Conservation (phyloP, 2,888 invertebrate species). For the Beris morrisii region DNA sequence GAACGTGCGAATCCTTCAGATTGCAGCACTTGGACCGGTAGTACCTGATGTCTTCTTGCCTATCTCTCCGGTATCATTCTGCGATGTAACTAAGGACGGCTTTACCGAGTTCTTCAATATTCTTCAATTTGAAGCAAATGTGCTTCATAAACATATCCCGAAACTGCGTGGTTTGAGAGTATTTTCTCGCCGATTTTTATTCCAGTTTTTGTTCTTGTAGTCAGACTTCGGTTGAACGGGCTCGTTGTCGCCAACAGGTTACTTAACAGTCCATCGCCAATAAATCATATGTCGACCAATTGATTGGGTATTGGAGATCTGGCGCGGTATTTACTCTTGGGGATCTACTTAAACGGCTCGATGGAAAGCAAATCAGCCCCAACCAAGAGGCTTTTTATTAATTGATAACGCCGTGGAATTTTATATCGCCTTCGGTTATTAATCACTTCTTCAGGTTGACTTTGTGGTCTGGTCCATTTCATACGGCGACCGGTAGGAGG, state of each 20-base stretch:
- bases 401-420: slow-evolving; percentile 25
- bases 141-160: slow-evolving; percentile 14
- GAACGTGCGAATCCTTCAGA: no score
- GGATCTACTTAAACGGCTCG: slow-evolving; percentile 19
- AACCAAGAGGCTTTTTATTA: slow-evolving; percentile 30
- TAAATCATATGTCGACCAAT: slow-evolving; percentile 23
- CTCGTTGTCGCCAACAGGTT: slow-evolving; percentile 28
- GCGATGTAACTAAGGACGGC: no score
- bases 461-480: background rate
- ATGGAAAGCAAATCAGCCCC: slow-evolving; percentile 26
- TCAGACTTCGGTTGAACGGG: slow-evolving; percentile 3
- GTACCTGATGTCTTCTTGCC: no score
- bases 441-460: slow-evolving; percentile 16
- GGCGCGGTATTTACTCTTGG: slow-evolving; percentile 3
- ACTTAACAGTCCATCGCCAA: slow-evolving; percentile 23
- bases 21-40: no score
- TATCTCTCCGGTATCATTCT: no score
- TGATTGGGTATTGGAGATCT: slow-evolving; percentile 9
- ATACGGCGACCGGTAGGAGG: no score
- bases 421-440: slow-evolving; percentile 24
- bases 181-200: slow-evolving; percentile 11
- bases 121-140: no score
- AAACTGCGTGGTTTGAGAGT: slow-evolving; percentile 21
- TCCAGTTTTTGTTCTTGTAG: slow-evolving; percentile 10
- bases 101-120: no score